A percentile compares a stretch with the other conserved stretches of the same genome.
Conservation (phyloP, 92 coral and sea anemone species). For the Anthopleura xanthogrammica region DNA sequence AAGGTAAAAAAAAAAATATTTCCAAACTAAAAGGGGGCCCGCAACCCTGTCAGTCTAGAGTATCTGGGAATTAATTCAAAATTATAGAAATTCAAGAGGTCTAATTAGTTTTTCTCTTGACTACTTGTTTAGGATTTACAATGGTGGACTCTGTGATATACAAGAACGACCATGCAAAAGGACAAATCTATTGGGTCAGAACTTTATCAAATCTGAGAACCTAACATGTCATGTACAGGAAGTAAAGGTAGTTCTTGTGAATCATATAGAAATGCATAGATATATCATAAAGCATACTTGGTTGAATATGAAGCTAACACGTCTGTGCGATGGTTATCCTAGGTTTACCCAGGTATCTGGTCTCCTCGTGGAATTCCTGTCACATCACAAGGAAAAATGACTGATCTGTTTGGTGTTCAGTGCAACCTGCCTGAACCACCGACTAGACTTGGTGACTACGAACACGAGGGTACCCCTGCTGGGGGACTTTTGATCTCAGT, state of each 20-base stretch:
- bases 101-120: too few relatives aligned
- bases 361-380: conserved; percentile 27
- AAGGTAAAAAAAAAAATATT: too few relatives aligned
- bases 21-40: too few relatives aligned
- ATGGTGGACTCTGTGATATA: conserved; percentile 59
- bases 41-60: too few relatives aligned
- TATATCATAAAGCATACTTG: too few relatives aligned
- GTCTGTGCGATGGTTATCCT: neutral
- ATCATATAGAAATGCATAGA: too few relatives aligned
- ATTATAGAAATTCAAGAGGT: too few relatives aligned
- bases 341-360: conserved; percentile 43
- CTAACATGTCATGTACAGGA: conserved; percentile 70
- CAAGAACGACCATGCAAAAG: conserved; percentile 57
- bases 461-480: conserved; percentile 43
- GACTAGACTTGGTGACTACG: neutral
- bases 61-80: too few relatives aligned
- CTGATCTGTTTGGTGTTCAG: conserved; percentile 48
- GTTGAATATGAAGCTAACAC: too few relatives aligned
- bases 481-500: conserved; percentile 50
- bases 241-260: conserved; percentile 34
- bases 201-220: conserved; percentile 42
- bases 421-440: conserved; percentile 56
- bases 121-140: neutral
- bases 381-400: conserved; percentile 33
- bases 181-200: conserved; percentile 45